Percentiles rank a stretch among this genome's conserved stretches.
phyloP scores from a whole-genome alignment of 2,797 vertebrate genomes.

The Enteromius anoplus region DNA sequence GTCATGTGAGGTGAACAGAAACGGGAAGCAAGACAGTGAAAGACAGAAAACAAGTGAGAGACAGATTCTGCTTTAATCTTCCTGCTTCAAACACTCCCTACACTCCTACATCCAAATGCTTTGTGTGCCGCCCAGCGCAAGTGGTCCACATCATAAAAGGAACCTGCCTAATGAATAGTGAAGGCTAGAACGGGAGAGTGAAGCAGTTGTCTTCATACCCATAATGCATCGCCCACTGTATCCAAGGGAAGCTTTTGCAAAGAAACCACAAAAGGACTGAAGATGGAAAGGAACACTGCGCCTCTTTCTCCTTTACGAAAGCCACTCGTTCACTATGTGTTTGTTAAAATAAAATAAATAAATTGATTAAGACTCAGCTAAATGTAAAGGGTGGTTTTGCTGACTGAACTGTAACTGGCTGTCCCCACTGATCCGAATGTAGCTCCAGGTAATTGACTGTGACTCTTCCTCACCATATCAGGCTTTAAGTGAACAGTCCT shows the following conservation, averaged over 20 bases:
- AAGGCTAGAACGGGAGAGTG: constrained; percentile 33
- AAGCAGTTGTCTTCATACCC: constrained; percentile 42
- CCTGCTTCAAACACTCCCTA: constrained; percentile 65
- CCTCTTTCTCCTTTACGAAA: constrained; percentile 20
- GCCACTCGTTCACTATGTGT: not conserved
- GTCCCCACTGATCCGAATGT: constrained; percentile 8
- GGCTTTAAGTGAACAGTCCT: constrained; percentile 8
- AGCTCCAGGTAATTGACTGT: not conserved
- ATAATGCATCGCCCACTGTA: constrained; percentile 40
- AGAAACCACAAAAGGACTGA: constrained; percentile 25
- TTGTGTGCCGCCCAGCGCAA: constrained; percentile 57
- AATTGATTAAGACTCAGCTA: not conserved
- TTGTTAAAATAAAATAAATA: constrained; percentile 2
- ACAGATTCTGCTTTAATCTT: constrained; percentile 72
- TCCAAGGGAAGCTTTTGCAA: constrained; percentile 42
- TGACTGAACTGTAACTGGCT: constrained; percentile 22
- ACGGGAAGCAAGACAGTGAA: constrained; percentile 1
- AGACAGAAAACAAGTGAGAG: constrained; percentile 1
- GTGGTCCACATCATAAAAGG: constrained; percentile 63
- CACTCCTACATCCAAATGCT: constrained; percentile 49
- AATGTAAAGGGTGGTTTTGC: constrained; percentile 35
- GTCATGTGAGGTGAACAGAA: constrained; percentile 44
- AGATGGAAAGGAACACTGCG: not conserved
- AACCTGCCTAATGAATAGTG: constrained; percentile 62
- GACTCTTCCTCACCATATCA: constrained; percentile 18